A percentile compares a stretch with the other conserved stretches of the same genome.
phyloP scores from a whole-genome alignment of 2,888 invertebrate genomes.

The Agriopis marginaria region DNA sequence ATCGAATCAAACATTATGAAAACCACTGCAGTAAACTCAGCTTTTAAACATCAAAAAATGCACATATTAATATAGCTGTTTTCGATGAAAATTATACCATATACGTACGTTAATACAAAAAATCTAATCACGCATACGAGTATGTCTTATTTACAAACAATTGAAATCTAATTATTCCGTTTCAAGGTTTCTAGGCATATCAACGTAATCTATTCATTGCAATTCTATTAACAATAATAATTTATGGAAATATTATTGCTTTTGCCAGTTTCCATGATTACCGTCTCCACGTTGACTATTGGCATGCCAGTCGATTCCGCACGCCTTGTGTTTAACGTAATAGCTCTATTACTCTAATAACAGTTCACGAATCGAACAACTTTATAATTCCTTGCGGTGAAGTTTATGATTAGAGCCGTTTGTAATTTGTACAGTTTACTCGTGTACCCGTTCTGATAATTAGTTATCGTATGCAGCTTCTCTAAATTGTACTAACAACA shows the following conservation, averaged over 20 bases:
- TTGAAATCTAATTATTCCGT: not conserved
- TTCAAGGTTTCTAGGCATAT: slow-evolving; percentile 1
- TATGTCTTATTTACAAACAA: too few species aligned
- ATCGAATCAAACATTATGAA: too few species aligned
- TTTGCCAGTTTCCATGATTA: slow-evolving; percentile 57
- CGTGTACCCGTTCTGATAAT: too few species aligned
- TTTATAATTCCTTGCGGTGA: slow-evolving; percentile 15
- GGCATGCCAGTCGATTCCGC: slow-evolving; percentile 51
- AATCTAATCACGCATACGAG: not conserved
- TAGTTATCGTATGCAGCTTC: too few species aligned
- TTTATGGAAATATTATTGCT: slow-evolving; percentile 62
- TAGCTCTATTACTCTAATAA: slow-evolving; percentile 74
- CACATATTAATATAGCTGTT: too few species aligned
- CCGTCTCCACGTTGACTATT: slow-evolving; percentile 65
- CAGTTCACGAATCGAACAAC: slow-evolving; percentile 55
- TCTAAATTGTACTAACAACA: too few species aligned
- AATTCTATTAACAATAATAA: slow-evolving; percentile 63
- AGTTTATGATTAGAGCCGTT: not conserved
- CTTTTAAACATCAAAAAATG: too few species aligned
- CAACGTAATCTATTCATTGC: not conserved
- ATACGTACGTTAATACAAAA: too few species aligned
- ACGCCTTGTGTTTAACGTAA: slow-evolving; percentile 66
- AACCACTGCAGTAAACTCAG: too few species aligned
- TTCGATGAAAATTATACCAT: too few species aligned
- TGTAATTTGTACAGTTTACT: not conserved